Evolutionary conservation across 2,113 vertebrate species (phyloP), one percentile per base, ranked within the genome.

Genomic region (Sinosuthora webbiana): DNA sequence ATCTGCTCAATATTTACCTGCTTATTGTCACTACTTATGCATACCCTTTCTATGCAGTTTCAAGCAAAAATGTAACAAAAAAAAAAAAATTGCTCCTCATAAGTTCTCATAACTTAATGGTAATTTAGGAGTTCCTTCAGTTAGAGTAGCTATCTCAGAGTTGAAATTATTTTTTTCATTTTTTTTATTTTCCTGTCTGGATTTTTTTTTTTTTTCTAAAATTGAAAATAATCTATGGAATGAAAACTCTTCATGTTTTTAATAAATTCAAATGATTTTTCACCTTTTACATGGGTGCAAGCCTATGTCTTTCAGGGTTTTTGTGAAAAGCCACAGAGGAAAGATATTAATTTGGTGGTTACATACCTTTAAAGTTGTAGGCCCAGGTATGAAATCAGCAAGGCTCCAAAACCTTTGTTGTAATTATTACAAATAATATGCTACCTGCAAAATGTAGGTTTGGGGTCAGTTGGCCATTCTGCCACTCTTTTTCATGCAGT

Each of bases 1-100:
- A 93, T 95, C 74, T 85, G 47, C 82, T 97, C 96, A 89, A 44
- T 87, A 92, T 89, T 95, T 91, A 67, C 21, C 41, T 80, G 44
- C 11, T 89, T 57, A 90, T 95, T 92, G 57, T 89, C 65, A 89
- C 37, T 62, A 27, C 11, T 88, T 83, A 73, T n/a, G 25, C 25
- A 23, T 88, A 13, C 15, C 13, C 12, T 57, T 90, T 56, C 59
- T 27, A 31, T 23, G 18, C 30, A 83, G 28, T 69, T 79, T 68
- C 63, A 85, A 81, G 18, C 3, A 79, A 75, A 67, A 20, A 16
- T 35, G 7, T 21, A 62, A 52, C 22, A 6, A n/a, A 69, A 77
- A 71, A 93, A 69, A 59, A n/a, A 93, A 62, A 70, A 63, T 37
- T 52, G 2, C 2, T 68, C 5, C 41, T 67, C 7, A 5, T 75